phyloP scores from a whole-genome alignment of 2,888 invertebrate species.

The Dynastes hyllus region DNA sequence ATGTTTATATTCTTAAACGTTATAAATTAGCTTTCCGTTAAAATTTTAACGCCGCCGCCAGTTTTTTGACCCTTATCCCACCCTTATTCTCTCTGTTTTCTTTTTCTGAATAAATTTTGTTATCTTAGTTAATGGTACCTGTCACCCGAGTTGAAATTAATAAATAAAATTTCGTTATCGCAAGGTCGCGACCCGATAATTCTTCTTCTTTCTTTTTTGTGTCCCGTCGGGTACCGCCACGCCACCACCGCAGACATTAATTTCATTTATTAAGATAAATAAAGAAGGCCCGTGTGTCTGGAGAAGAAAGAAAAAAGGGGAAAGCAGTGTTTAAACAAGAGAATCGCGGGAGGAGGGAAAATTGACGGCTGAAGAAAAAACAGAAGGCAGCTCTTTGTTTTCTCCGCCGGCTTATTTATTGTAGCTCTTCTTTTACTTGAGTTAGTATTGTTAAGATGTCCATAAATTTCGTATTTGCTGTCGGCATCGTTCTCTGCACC shows the following conservation, averaged over 20 bases:
- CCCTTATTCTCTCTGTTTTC: not conserved
- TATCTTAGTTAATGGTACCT: constrained; percentile 47
- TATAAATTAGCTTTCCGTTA: not conserved
- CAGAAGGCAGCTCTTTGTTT: constrained; percentile 38
- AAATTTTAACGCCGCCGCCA: not conserved
- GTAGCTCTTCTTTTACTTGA: constrained; percentile 21
- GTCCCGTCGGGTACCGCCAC: constrained; percentile 5
- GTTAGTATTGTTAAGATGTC: constrained; percentile 29
- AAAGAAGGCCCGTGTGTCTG: constrained; percentile 2
- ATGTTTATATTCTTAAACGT: not conserved
- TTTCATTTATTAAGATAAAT: constrained; percentile 47
- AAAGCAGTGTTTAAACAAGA: constrained; percentile 6
- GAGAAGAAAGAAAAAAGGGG: not conserved
- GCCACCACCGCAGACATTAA: constrained; percentile 43
- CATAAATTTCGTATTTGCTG: constrained; percentile 33
- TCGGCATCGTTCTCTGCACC: not conserved
- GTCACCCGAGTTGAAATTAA: constrained; percentile 49
- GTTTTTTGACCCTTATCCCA: not conserved
- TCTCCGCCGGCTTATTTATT: constrained; percentile 32
- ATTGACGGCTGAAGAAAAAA: constrained; percentile 38
- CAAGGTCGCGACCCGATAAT: constrained; percentile 43
- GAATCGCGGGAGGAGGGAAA: not conserved
- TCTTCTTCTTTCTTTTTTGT: constrained; percentile 28
- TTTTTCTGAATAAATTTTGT: constrained; percentile 42
- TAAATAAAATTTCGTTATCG: constrained; percentile 46